Evolutionary conservation across 2,888 invertebrate species (phyloP), one percentile per base, ranked within the genome.

Genomic region (Campopleginae sp.): DNA sequence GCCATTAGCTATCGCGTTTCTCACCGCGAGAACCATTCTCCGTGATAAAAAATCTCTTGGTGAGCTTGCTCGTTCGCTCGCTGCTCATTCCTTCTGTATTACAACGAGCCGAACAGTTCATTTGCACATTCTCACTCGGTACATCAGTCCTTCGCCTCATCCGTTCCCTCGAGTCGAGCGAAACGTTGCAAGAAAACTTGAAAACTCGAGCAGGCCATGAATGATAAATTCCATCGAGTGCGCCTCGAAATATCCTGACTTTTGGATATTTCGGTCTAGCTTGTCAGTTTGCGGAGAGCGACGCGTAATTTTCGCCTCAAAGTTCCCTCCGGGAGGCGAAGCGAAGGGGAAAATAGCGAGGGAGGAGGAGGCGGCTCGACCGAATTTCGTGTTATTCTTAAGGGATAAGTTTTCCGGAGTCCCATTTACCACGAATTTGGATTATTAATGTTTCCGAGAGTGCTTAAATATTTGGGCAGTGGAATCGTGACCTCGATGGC

Each of bases 91-190:
- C 80, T 63, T 76, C 42, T 68, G 75, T 58, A 81, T 66, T 42
- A 81, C 54, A 38, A 46, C 23, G 33, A 27, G 54, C 65, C 27
- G 70, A 7, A 83, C 68, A 70, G 68, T 79, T 79, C 51, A 71
- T 75, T 79, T 61, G 48, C 83, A 70, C 75, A 79, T 83, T 79
- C 74, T 61, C 63, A 44, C 61, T 38, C 61, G n/a, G 46, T 4
- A 23, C 6, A 46, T 17, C 31, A 31, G 5, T 27, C 38, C 27
- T n/a, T 17, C n/a, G 8, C 10, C 74, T 46, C 8, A 0, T 12
- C 44, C 6, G 19, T 46, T 58, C 12, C 68, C n/a, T 31, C n/a
- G 14, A 27, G 42, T 19, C 17, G 23, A 58, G 65, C 38, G 12
- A 42, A 74, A 74, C 17, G 42, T 44, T 63, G 46, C 19, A 14